Percentiles rank a stretch among this genome's conserved stretches.
phyloP scores from a whole-genome alignment of 2,113 vertebrate species.

The Lagenorhynchus albirostris region DNA sequence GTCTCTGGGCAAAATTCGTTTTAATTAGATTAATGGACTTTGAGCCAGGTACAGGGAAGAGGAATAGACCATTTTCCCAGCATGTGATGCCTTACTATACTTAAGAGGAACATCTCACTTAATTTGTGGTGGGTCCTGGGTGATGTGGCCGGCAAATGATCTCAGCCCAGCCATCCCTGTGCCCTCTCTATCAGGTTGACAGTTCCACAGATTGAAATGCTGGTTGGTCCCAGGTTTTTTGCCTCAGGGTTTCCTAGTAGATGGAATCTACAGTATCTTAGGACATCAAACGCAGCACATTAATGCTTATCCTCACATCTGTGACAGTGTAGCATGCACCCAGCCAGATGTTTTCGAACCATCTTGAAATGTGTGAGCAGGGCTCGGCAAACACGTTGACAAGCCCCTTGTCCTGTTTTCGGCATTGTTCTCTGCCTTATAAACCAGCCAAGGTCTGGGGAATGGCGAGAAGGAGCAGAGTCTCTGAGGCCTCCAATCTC shows the following conservation, averaged over 20 bases:
- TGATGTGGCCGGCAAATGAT: accelerated
- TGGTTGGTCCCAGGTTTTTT: neutral
- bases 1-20: neutral
- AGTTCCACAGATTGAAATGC: accelerated
- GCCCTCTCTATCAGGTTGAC: accelerated
- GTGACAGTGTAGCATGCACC: neutral
- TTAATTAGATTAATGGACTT: neutral
- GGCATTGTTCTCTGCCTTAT: neutral
- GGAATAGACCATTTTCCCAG: neutral
- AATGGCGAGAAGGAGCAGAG: neutral
- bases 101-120: neutral
- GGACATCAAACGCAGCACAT: neutral
- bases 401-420: neutral
- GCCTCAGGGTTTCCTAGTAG: neutral
- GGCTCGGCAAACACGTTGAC: neutral
- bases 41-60: neutral
- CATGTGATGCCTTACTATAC: neutral
- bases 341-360: neutral
- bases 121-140: accelerated
- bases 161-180: accelerated
- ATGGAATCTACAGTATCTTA: neutral
- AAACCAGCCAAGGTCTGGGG: neutral
- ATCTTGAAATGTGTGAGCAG: neutral
- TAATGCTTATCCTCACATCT: neutral
- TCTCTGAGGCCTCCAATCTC: neutral